Percentiles rank a stretch among this genome's conserved stretches.
Conservation (phyloP, 1,140 invertebrate genomes). For the Oryzaephilus surinamensis region DNA sequence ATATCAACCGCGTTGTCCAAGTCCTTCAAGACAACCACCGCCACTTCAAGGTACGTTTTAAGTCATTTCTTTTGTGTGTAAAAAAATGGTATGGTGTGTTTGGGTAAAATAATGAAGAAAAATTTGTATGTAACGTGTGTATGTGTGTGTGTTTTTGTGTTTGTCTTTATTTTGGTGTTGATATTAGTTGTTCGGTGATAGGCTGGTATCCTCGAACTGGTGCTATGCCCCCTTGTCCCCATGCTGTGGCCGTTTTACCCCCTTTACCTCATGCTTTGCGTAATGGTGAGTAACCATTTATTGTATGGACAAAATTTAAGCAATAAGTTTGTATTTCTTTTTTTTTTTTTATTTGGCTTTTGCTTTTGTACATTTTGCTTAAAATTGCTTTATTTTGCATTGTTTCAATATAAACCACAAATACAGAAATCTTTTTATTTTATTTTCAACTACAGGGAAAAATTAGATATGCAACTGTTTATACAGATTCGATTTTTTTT, state of each 20-base stretch:
- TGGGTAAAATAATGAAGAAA: background rate
- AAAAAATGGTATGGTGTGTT: slow-evolving; percentile 1
- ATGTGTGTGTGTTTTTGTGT: slow-evolving; percentile 24
- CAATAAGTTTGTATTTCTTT: too few species aligned
- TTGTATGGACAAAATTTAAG: too few species aligned
- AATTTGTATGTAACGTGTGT: slow-evolving; percentile 3
- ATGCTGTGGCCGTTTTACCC: slow-evolving; percentile 54
- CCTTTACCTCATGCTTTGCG: slow-evolving; percentile 43
- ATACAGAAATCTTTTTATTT: too few species aligned
- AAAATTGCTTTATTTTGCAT: too few species aligned
- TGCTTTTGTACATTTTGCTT: too few species aligned
- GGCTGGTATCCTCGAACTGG: slow-evolving; percentile 33
- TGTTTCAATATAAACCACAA: too few species aligned
- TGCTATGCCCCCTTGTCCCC: slow-evolving; percentile 45
- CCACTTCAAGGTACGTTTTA: slow-evolving; percentile 32
- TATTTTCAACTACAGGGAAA: too few species aligned
- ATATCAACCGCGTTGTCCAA: slow-evolving; percentile 30
- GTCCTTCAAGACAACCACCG: slow-evolving; percentile 31
- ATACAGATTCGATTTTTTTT: too few species aligned
- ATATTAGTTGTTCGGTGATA: slow-evolving; percentile 30
- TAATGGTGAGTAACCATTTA: slow-evolving; percentile 34
- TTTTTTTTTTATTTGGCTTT: too few species aligned
- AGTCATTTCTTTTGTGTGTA: slow-evolving; percentile 7
- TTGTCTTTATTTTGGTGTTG: slow-evolving; percentile 14
- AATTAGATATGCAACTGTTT: too few species aligned